Evolutionary conservation across 2,113 vertebrate genomes (phyloP).

Genomic region (Silurus asotus): DNA sequence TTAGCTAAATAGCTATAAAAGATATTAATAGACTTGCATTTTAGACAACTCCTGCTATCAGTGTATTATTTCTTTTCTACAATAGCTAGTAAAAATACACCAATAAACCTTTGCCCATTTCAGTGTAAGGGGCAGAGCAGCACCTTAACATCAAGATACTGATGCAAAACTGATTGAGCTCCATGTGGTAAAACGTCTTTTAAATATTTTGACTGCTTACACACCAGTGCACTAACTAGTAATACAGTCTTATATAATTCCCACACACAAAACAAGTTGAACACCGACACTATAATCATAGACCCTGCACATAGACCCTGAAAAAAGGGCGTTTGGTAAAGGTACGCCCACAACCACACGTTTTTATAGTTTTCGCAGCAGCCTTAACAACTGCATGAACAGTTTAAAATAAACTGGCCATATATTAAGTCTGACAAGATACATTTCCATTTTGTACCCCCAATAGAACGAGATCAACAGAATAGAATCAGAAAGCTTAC

Average conservation of each 20-base stretch:
- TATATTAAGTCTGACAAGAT: background rate
- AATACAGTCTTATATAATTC: background rate
- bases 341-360: background rate
- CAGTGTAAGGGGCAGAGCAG: background rate
- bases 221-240: background rate
- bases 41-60: background rate
- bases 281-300: background rate
- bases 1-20: background rate
- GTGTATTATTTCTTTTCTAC: background rate
- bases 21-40: background rate
- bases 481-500: slow-evolving; percentile 19
- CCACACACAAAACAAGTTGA: background rate
- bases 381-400: background rate
- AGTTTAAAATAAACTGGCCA: background rate
- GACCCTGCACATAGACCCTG: background rate
- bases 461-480: slow-evolving; percentile 8
- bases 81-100: background rate
- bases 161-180: background rate
- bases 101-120: background rate
- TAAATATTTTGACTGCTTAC: too few species aligned
- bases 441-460: background rate
- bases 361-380: background rate
- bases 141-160: background rate
- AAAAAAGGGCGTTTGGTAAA: background rate
- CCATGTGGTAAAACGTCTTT: background rate